These are phyloP conservation scores for Micrastur ruficollis DNA, from an alignment of 2,797 vertebrate genomes.

Conservation along the genomic window DNA sequence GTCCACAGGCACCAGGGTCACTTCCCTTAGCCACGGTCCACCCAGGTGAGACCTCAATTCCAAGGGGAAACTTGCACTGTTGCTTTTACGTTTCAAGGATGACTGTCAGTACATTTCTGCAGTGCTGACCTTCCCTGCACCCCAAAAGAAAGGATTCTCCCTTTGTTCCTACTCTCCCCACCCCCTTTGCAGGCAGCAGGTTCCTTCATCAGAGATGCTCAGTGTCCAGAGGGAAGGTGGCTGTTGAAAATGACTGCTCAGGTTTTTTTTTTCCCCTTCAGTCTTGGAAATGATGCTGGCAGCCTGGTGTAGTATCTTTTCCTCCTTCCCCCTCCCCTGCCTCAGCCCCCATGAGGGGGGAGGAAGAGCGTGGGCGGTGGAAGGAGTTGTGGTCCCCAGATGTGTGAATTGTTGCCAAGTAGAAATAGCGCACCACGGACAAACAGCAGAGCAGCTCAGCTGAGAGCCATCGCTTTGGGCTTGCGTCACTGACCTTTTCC, in stretches of 20 bases:
- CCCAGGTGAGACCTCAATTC: background rate
- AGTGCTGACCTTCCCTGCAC: background rate
- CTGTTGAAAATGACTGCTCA: background rate
- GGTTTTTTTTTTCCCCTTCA: background rate
- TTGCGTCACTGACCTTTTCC: constrained; percentile 61
- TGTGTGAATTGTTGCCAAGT: constrained; percentile 37
- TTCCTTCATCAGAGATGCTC: background rate
- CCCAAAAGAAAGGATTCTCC: background rate
- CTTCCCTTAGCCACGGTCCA: background rate
- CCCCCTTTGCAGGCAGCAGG: background rate
- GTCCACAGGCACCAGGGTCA: background rate
- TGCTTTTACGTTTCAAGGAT: background rate
- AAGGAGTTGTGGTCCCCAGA: constrained; percentile 64
- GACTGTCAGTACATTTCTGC: background rate
- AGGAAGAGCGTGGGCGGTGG: constrained; percentile 39
- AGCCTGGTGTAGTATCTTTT: background rate
- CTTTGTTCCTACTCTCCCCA: background rate
- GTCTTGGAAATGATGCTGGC: background rate
- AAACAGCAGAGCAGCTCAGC: background rate
- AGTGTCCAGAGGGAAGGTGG: background rate
- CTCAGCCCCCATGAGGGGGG: background rate
- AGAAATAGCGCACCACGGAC: background rate
- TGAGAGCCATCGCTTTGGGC: background rate
- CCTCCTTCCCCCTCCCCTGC: background rate
- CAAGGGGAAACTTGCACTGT: background rate